Base-by-base conservation (phyloP, 2,113 vertebrate genomes). In the Leptosomus discolor region DNA sequence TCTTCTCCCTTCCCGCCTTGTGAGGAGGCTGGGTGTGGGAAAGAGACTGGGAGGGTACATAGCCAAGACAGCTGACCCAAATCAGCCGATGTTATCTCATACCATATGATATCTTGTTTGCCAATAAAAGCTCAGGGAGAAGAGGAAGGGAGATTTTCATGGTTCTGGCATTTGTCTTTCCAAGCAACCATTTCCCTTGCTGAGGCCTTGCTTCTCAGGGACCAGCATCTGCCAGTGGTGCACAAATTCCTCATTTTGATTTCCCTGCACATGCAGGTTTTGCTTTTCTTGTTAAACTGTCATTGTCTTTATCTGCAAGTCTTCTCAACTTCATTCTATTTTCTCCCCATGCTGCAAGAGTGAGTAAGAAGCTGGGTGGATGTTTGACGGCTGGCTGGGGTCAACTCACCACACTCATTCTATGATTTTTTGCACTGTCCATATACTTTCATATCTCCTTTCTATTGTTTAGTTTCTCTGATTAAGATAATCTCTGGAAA, bases 41-140 rank as follows among this genome's bases (percentile, higher is more conserved):
- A 76, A 45, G 17, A 45, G 23, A 1, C 19, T 15, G 3, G 23
- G 32, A 60, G 27, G 6, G 5, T 20, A 68, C 14, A 15, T 3
- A 56, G 15, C 6, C 34, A 29, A 48, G 34, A 10, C 11, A 34
- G 21, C 13, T 51, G 71, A 54, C 18, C 17, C 5, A 2, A 41
- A 34, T 8, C 39, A 36, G 7, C 12, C 37, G 53, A 5, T 2
- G 0, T 58, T 54, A 12, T 58, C 3, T 68, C 30, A 7, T 14
- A 43, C 19, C 5, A 9, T 22, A 32, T 22, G 11, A 58, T 3
- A 1, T 29, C 11, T n/a, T 77, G 3, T 11, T 70, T 2, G 1
- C 34, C 34, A 57, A 34, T 23, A 36, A 53, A 82, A n/a, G 6
- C 10, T 74, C 20, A 6, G 18, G 1, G 14, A 69, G 7, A 71